phyloP scores from a whole-genome alignment of 2,113 vertebrate species.

The Chinchilla lanigera region DNA sequence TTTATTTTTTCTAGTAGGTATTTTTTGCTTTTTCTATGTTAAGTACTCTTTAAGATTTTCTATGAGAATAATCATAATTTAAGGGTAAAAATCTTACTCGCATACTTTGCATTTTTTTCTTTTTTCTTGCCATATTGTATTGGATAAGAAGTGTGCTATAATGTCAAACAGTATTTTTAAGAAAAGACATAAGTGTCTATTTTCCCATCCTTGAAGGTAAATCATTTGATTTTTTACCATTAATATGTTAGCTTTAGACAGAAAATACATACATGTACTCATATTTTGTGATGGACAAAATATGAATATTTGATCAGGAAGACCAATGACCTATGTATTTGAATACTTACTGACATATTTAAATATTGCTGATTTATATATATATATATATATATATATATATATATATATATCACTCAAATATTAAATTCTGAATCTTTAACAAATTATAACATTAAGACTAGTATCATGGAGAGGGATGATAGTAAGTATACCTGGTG shows the following conservation, averaged over 20 bases:
- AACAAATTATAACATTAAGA: not conserved
- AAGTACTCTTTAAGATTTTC: not conserved
- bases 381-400: not conserved
- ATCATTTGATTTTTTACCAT: not conserved
- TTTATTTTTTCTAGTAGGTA: not conserved
- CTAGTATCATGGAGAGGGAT: not conserved
- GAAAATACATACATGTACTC: not conserved
- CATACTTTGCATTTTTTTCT: not conserved
- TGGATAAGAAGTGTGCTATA: not conserved
- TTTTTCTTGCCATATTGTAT: not conserved
- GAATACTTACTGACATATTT: not conserved
- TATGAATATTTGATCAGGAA: not conserved
- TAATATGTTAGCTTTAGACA: not conserved
- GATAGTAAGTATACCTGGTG: not conserved
- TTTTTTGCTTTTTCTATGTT: not conserved
- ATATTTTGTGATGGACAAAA: not conserved
- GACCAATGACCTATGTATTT: not conserved
- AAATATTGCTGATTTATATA: not conserved
- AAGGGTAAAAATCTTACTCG: not conserved
- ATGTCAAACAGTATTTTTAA: not conserved
- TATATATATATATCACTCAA: not conserved
- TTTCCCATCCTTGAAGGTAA: not conserved
- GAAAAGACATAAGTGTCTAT: not conserved
- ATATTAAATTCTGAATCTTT: slow-evolving; percentile 17
- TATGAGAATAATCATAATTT: not conserved